Base-by-base conservation (phyloP, 37 sponge, comb jelly and placozoan genomes). In the Diacarnus erythraeanus region DNA sequence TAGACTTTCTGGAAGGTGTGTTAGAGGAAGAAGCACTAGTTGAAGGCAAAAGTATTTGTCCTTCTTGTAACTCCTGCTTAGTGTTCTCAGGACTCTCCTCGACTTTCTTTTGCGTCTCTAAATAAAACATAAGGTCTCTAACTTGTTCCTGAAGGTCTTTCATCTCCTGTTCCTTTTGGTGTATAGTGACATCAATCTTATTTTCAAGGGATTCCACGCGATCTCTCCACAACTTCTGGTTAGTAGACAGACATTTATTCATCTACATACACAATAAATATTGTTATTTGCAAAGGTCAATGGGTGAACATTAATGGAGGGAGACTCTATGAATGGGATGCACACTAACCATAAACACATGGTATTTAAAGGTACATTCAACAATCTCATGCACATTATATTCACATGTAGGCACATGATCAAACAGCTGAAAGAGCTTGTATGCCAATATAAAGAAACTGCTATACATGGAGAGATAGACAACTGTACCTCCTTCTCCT, bases 91-190 rank as follows among this genome's bases (percentile, higher is more conserved):
- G 77, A 42, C 76, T 74, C 35, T 84, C 79, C 0, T 71, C 88
- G 26, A 96, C 64, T 75, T 90, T 96, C 73, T 94, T 87, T 78
- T 94, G 94, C 15, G 92, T 79, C 66, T 96, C 97, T 1, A 98
- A 75, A 38, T 92, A 93, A 81, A 98, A 95, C 98, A 98, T 98
- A 25, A 98, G 76, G 82, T 98, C 98, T 56, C 91, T 78, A 20
- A 98, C 86, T 63, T 98, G 98, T 18, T 95, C 98, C 72, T 80
- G 63, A 35, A 98, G 78, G 9, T 95, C 96, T n/a, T 88, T 47
- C 40, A 96, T 81, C 61, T 94, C 93, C 75, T 68, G 27, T 23
- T 93, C 89, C 34, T 88, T 93, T 64, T 85, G 60, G 18, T 64
- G 71, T 9, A 79, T 42, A 9, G 51, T 65, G 9, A 23, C 33